phyloP scores from a whole-genome alignment of 2,888 invertebrate genomes.

The Drosophila macrospina region DNA sequence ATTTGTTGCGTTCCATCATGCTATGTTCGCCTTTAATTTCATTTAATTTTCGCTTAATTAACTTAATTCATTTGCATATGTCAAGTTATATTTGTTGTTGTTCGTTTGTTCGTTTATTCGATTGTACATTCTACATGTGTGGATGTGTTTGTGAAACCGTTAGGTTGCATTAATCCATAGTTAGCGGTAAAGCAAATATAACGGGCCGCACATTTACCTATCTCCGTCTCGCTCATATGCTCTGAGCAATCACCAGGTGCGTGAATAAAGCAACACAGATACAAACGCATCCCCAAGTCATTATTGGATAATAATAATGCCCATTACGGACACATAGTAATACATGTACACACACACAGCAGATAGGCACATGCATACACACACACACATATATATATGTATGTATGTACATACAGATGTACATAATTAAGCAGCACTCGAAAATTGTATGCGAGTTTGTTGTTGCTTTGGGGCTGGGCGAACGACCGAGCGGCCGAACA shows the following conservation, averaged over 20 bases:
- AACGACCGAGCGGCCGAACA: constrained; percentile 7
- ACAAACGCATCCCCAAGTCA: constrained; percentile 43
- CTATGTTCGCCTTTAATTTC: constrained; percentile 28
- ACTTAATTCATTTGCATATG: constrained; percentile 36
- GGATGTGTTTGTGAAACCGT: constrained; percentile 4
- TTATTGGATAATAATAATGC: constrained; percentile 53
- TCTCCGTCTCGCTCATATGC: constrained; percentile 6
- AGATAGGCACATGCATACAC: not conserved
- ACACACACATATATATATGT: not conserved
- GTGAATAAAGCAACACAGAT: constrained; percentile 30
- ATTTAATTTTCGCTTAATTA: constrained; percentile 35
- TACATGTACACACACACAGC: not conserved
- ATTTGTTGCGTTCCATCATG: constrained; percentile 7
- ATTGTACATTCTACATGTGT: not conserved
- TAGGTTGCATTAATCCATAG: constrained; percentile 19
- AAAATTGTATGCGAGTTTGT: constrained; percentile 41
- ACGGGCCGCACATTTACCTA: constrained; percentile 12
- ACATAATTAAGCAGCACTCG: constrained; percentile 44
- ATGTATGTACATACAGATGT: constrained; percentile 12
- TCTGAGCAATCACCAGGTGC: constrained; percentile 40
- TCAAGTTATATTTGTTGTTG: constrained; percentile 18
- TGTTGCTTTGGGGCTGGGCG: constrained; percentile 33
- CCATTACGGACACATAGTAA: constrained; percentile 33
- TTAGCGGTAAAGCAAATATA: constrained; percentile 25
- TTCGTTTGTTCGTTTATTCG: not conserved